These are phyloP conservation scores for Desoria tigrina DNA, from an alignment of 2,888 invertebrate genomes.

Conservation along the genomic window DNA sequence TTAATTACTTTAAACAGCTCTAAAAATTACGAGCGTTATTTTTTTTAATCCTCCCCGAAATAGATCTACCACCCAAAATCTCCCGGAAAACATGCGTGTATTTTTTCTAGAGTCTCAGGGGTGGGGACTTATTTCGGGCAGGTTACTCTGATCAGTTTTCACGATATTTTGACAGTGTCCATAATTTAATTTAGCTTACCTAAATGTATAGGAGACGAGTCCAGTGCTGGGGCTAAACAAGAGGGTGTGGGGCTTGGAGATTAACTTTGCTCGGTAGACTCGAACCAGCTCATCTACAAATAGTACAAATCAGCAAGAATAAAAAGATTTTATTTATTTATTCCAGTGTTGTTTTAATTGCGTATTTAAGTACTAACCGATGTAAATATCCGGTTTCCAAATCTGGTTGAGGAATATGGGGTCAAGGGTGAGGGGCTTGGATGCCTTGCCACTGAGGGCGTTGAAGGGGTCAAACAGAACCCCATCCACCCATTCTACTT, in stretches of 20 bases:
- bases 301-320: too few species aligned
- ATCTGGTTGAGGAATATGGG: slow-evolving; percentile 40
- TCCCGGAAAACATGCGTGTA: too few species aligned
- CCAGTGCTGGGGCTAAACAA: slow-evolving; percentile 39
- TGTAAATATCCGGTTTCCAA: slow-evolving; percentile 47
- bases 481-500: slow-evolving; percentile 42
- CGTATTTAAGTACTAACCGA: slow-evolving; percentile 23
- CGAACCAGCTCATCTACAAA: slow-evolving; percentile 38
- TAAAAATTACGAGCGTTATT: too few species aligned
- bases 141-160: too few species aligned
- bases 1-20: too few species aligned
- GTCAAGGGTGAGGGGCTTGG: slow-evolving; percentile 29
- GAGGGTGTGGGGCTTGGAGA: slow-evolving; percentile 37
- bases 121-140: too few species aligned
- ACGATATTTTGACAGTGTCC: too few species aligned
- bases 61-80: too few species aligned
- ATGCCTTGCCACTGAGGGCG: slow-evolving; percentile 18
- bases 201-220: slow-evolving; percentile 42
- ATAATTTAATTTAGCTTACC: too few species aligned
- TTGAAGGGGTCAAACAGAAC: slow-evolving; percentile 35
- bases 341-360: neutral
- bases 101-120: too few species aligned
- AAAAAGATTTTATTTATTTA: too few species aligned
- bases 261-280: slow-evolving; percentile 35
- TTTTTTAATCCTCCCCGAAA: too few species aligned